Base-by-base conservation (phyloP, 2,888 invertebrate species). In the Osmoderma eremita region DNA sequence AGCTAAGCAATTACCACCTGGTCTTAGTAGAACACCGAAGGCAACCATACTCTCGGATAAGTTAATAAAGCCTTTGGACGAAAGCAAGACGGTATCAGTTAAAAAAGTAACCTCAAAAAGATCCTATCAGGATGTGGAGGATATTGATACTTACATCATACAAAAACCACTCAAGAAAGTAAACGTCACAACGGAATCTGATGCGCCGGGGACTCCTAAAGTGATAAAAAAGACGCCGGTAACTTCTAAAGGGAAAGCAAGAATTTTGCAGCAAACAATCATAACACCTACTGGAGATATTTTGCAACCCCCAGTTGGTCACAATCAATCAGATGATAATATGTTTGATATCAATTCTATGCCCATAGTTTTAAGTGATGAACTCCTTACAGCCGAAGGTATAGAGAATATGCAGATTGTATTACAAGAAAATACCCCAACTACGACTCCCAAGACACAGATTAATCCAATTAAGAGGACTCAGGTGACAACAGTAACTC, bases 341-440 rank as follows among this genome's bases (percentile, higher is more conserved):
- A 81, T 87, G 70, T 88, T 91, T 71, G 91, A 92, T 77, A 91
- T 91, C 38, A 89, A 90, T 78, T 90, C 90, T 1, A 91, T 91
- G 90, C 91, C 91, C 1, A 89, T 91, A 69, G 90, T 91, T 2
- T 79, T 91, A 45, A 89, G 89, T 36, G 91, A 91, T 72, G 90
- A 91, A 73, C 85, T 88, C 42, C 79, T 90, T 67, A 88, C 88
- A 0, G 86, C 90, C 0, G 90, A 90, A 75, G 88, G 82, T 74
- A 88, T 90, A 61, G 89, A 90, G 73, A 88, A 88, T 75, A 87
- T 90, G 86, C 90, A 90, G 0, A 86, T 89, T 36, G 86, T 88
- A 0, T 80, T 84, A 18, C 56, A 58, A 42, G 45, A 64, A 20
- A 76, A 78, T 4, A 50, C 75, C 5, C 30, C 74, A 12, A 61